These are phyloP conservation scores for Alauda arvensis DNA, from an alignment of 2,797 vertebrate genomes.

Conservation along the genomic window DNA sequence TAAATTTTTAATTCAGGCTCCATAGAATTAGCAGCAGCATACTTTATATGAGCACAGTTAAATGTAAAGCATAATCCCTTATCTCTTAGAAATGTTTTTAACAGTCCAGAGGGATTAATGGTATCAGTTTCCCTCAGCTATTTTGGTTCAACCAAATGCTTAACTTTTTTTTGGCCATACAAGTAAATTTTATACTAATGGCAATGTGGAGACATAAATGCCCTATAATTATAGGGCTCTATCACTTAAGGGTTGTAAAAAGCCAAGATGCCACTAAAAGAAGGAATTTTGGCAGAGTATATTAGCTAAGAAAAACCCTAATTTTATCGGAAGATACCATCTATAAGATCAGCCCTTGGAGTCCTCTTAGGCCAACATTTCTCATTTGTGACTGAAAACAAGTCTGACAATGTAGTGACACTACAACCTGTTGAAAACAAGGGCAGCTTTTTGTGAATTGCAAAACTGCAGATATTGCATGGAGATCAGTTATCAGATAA, in stretches of 20 bases:
- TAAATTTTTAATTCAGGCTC: background rate
- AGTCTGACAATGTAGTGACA: background rate
- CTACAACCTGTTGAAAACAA: background rate
- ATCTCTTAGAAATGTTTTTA: background rate
- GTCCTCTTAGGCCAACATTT: background rate
- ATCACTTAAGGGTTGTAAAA: background rate
- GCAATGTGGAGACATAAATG: background rate
- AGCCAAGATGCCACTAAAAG: background rate
- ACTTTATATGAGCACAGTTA: background rate
- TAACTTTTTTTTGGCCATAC: background rate
- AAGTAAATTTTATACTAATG: conserved; percentile 8
- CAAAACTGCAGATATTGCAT: background rate
- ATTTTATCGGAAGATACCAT: background rate
- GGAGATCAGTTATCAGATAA: background rate
- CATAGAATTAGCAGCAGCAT: background rate
- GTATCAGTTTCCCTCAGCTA: background rate
- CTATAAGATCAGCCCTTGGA: background rate
- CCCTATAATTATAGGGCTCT: background rate
- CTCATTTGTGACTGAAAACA: background rate
- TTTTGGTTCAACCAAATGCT: background rate
- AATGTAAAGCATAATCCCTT: background rate
- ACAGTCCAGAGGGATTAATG: background rate
- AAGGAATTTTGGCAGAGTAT: background rate
- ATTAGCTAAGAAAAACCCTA: background rate
- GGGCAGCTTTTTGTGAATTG: background rate